Evolutionary conservation across 2,797 vertebrate species (phyloP).

Genomic region (Sebastes goodei): DNA sequence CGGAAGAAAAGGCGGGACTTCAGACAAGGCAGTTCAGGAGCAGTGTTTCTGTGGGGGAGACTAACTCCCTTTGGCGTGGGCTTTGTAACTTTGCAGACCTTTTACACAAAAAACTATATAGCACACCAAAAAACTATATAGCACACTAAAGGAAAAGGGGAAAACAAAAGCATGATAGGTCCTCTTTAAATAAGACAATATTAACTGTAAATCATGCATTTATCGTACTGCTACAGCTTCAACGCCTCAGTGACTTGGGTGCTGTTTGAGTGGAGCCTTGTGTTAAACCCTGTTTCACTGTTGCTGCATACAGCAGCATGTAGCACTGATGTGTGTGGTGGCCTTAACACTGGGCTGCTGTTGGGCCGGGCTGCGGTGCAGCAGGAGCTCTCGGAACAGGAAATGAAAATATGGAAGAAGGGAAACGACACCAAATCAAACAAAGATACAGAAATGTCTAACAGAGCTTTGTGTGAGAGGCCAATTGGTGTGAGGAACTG

Average conservation of each 20-base stretch:
- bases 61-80: too few species aligned
- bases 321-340: neutral
- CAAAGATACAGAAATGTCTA: neutral
- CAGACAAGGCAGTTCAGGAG: too few species aligned
- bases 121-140: too few species aligned
- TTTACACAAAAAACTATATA: too few species aligned
- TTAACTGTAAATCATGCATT: neutral
- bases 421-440: conserved; percentile 64
- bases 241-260: neutral
- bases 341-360: neutral
- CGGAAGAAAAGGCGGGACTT: too few species aligned
- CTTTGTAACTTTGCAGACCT: too few species aligned
- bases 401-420: conserved; percentile 68
- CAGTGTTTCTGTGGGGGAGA: too few species aligned
- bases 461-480: neutral
- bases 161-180: too few species aligned
- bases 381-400: conserved; percentile 41
- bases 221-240: neutral
- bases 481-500: neutral
- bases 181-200: neutral
- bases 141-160: too few species aligned
- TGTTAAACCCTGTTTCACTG: neutral
- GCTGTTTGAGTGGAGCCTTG: neutral
- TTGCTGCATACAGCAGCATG: neutral
- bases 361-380: neutral